Percentiles rank a stretch among this genome's conserved stretches.
Evolutionary conservation across 2,113 vertebrate genomes (phyloP).

Genomic region (Dipodomys stephensi): DNA sequence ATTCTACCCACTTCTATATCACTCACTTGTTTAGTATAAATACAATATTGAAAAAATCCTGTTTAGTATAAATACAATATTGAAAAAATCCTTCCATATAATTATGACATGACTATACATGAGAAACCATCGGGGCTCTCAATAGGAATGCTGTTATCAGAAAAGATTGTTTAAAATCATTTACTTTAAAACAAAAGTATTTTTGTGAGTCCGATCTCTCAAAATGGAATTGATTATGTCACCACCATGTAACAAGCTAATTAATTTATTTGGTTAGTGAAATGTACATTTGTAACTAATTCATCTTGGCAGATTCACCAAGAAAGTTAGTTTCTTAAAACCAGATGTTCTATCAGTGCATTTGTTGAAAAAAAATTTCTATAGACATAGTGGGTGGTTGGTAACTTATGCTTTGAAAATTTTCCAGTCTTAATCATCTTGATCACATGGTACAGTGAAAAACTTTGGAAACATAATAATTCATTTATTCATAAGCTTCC

Average conservation of each 20-base stretch:
- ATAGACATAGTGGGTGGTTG: slow-evolving; percentile 23
- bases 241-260: slow-evolving; percentile 32
- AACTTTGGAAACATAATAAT: slow-evolving; percentile 24
- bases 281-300: slow-evolving; percentile 16
- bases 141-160: neutral
- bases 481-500: slow-evolving; percentile 21
- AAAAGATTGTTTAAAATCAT: slow-evolving; percentile 18
- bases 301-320: slow-evolving; percentile 36
- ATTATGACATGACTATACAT: neutral
- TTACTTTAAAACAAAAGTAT: slow-evolving; percentile 21
- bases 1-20: neutral
- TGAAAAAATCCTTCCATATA: neutral
- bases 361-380: neutral
- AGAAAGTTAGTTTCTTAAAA: slow-evolving; percentile 59
- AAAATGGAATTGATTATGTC: slow-evolving; percentile 25
- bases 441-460: slow-evolving; percentile 20
- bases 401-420: slow-evolving; percentile 54
- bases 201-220: slow-evolving; percentile 28
- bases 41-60: neutral
- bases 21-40: neutral
- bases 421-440: slow-evolving; percentile 32
- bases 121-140: neutral
- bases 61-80: neutral
- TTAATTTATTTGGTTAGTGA: slow-evolving; percentile 22
- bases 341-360: slow-evolving; percentile 7